phyloP scores from a whole-genome alignment of 2,113 vertebrate genomes.

The Seriola rivoliana region DNA sequence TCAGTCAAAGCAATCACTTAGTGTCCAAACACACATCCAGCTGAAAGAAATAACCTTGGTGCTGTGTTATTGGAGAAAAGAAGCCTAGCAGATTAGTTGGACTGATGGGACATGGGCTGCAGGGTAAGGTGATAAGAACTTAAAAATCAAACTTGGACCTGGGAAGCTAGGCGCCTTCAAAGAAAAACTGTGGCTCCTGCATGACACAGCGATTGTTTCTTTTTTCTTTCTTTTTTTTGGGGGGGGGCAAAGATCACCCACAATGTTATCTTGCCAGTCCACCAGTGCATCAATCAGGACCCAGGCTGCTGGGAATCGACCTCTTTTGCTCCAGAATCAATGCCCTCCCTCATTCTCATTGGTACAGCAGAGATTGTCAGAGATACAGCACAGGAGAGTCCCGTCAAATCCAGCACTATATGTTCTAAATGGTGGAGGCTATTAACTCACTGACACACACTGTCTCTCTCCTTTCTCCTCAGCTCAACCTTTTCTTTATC shows the following conservation, averaged over 20 bases:
- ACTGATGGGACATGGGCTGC: conserved; percentile 70
- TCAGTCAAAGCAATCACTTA: conserved; percentile 51
- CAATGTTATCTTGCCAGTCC: conserved; percentile 85
- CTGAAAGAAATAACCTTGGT: conserved; percentile 72
- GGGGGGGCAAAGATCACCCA: conserved; percentile 80
- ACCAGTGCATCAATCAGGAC: conserved; percentile 83
- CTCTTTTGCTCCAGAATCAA: conserved; percentile 79
- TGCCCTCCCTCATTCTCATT: conserved; percentile 77
- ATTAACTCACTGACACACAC: conserved; percentile 76
- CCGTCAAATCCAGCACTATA: conserved; percentile 58
- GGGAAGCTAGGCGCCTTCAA: conserved; percentile 43
- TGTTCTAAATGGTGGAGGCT: conserved; percentile 73
- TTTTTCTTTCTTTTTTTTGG: conserved; percentile 61
- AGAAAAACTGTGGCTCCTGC: conserved; percentile 65
- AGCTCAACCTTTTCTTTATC: conserved; percentile 52
- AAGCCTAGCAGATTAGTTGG: conserved; percentile 70
- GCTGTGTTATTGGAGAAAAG: conserved; percentile 62
- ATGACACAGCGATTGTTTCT: conserved; percentile 74
- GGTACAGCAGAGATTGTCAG: conserved; percentile 79
- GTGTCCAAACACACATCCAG: conserved; percentile 36
- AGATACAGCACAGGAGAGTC: conserved; percentile 73
- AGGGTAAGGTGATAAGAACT: conserved; percentile 79
- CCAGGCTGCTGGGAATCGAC: conserved; percentile 79
- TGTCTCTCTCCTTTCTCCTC: conserved; percentile 44
- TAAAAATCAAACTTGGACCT: conserved; percentile 75